Evolutionary conservation across 1,140 invertebrate genomes (phyloP).

Genomic region (Muscidifurax raptorellus): DNA sequence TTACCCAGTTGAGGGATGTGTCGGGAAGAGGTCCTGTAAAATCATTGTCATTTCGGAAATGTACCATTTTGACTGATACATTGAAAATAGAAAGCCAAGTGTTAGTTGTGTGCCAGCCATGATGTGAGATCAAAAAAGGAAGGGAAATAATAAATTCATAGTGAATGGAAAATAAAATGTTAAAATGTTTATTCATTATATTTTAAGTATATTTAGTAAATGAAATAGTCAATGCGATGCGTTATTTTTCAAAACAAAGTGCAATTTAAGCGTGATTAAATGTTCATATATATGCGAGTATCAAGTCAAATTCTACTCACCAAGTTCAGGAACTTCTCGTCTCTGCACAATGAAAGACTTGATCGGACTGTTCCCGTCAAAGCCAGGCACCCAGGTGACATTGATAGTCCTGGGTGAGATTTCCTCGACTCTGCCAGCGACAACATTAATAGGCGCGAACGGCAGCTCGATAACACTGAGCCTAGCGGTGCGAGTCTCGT

Average conservation of each 20-base stretch:
- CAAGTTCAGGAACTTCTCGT: slow-evolving; percentile 89
- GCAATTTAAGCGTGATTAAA: too few species aligned
- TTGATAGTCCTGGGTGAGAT: slow-evolving; percentile 83
- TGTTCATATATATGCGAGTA: background rate
- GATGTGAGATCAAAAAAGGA: too few species aligned
- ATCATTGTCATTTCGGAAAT: slow-evolving; percentile 29
- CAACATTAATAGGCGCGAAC: slow-evolving; percentile 91
- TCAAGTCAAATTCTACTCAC: slow-evolving; percentile 72
- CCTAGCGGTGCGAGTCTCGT: slow-evolving; percentile 90
- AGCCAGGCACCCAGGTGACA: slow-evolving; percentile 95
- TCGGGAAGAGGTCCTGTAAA: slow-evolving; percentile 87
- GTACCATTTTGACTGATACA: slow-evolving; percentile 33
- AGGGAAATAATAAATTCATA: too few species aligned
- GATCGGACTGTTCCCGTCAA: slow-evolving; percentile 97
- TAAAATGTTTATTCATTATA: too few species aligned
- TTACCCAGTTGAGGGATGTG: slow-evolving; percentile 90
- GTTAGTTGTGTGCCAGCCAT: background rate
- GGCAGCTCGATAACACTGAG: slow-evolving; percentile 95
- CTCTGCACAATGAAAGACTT: slow-evolving; percentile 95
- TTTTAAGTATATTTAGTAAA: too few species aligned
- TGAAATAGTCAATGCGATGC: too few species aligned
- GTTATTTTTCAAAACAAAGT: too few species aligned
- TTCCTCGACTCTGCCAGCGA: slow-evolving; percentile 80
- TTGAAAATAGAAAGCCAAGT: background rate
- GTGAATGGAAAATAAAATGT: too few species aligned